phyloP scores from a whole-genome alignment of 1,140 invertebrate species.

The Tetraneura akinire region DNA sequence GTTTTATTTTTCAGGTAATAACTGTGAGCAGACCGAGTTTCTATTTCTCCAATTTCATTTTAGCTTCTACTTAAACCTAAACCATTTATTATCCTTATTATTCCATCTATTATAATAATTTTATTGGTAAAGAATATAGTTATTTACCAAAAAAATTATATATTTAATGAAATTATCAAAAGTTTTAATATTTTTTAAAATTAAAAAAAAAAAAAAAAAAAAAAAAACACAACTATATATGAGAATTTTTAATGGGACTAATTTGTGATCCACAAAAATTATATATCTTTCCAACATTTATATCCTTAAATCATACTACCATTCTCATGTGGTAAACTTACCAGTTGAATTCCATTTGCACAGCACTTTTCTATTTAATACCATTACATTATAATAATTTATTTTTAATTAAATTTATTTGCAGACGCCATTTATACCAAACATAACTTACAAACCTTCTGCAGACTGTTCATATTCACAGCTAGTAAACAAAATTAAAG shows the following conservation, averaged over 20 bases:
- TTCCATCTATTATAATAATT: not conserved
- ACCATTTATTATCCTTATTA: not conserved
- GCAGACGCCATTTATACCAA: constrained; percentile 69
- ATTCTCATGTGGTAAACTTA: not conserved
- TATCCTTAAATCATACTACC: not conserved
- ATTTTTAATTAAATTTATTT: constrained; percentile 54
- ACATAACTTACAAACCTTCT: constrained; percentile 76
- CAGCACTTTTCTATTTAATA: constrained; percentile 34
- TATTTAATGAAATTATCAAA: not conserved
- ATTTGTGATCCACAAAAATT: not conserved
- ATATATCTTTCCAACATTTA: not conserved
- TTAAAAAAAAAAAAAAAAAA: not conserved
- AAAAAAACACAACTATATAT: too few species aligned
- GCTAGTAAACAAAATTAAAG: constrained; percentile 79
- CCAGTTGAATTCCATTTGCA: constrained; percentile 15
- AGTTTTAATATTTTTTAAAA: not conserved
- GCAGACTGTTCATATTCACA: constrained; percentile 82
- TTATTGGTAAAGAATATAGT: too few species aligned
- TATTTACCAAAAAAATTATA: not conserved
- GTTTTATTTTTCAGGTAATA: constrained; percentile 43
- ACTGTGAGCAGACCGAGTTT: constrained; percentile 34
- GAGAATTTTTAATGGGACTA: not conserved
- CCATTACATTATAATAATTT: constrained; percentile 32
- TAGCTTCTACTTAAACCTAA: not conserved
- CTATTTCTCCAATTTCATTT: constrained; percentile 22